A percentile compares a stretch with the other conserved stretches of the same genome.
These are phyloP conservation scores for Drosophila simulans DNA, from an alignment of 1,140 invertebrate species.

Conservation along the genomic window DNA sequence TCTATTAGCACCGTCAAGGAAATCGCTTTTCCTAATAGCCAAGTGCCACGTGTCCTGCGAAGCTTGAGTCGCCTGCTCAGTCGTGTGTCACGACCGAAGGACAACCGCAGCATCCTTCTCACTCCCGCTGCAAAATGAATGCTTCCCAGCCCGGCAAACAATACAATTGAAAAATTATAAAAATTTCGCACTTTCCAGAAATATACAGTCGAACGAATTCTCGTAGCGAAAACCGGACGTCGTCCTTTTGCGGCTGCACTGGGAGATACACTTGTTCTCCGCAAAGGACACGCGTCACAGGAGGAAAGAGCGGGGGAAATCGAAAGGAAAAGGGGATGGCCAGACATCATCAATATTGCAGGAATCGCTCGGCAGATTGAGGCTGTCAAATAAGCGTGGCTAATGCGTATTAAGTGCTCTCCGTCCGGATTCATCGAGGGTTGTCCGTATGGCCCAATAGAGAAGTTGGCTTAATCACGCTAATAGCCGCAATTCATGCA, in stretches of 20 bases:
- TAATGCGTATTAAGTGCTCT: slow-evolving; percentile 81
- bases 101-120: slow-evolving; percentile 62
- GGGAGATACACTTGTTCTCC: slow-evolving; percentile 73
- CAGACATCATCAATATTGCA: slow-evolving; percentile 80
- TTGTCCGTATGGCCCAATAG: slow-evolving; percentile 10
- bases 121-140: slow-evolving; percentile 21
- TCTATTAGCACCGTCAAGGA: slow-evolving; percentile 76
- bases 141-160: slow-evolving; percentile 47
- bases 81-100: slow-evolving; percentile 69
- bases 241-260: slow-evolving; percentile 46
- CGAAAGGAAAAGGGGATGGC: slow-evolving; percentile 11
- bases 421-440: slow-evolving; percentile 21
- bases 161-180: slow-evolving; percentile 83
- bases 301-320: slow-evolving; percentile 1
- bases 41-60: slow-evolving; percentile 58
- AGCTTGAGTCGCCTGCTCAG: slow-evolving; percentile 53
- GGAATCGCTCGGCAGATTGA: slow-evolving; percentile 39
- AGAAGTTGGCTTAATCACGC: slow-evolving; percentile 52
- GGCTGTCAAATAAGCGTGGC: slow-evolving; percentile 78
- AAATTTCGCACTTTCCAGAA: slow-evolving; percentile 70
- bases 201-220: slow-evolving; percentile 16
- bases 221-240: slow-evolving; percentile 61
- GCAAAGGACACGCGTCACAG: slow-evolving; percentile 52
- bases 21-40: slow-evolving; percentile 75
- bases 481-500: slow-evolving; percentile 73